These are phyloP conservation scores for Hylaeus anthracinus DNA, from an alignment of 1,140 invertebrate genomes.

Conservation along the genomic window DNA sequence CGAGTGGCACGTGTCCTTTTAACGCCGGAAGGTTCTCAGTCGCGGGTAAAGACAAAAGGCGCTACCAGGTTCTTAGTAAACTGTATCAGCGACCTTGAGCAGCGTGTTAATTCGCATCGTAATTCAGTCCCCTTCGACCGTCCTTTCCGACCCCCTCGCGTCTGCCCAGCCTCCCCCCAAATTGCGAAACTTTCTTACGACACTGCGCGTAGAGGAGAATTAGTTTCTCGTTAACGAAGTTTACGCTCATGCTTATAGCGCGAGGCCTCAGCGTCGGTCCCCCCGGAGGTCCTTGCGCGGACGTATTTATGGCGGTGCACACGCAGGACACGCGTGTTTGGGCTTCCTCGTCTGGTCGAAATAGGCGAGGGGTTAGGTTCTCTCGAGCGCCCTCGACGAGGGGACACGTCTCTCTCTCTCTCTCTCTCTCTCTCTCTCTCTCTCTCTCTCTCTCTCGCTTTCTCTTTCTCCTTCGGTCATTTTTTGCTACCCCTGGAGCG, in stretches of 20 bases:
- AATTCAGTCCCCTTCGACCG: slow-evolving; percentile 48
- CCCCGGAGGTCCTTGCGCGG: slow-evolving; percentile 37
- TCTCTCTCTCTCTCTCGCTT: too few species aligned
- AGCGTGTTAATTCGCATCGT: slow-evolving; percentile 65
- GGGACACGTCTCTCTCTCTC: background rate
- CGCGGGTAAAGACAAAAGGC: slow-evolving; percentile 18
- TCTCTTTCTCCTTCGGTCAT: background rate
- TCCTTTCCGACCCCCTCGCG: background rate
- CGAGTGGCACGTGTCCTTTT: too few species aligned
- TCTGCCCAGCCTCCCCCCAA: slow-evolving; percentile 35
- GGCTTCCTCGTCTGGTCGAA: slow-evolving; percentile 29
- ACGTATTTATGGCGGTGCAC: slow-evolving; percentile 71
- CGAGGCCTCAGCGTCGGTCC: background rate
- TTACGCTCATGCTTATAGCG: slow-evolving; percentile 70
- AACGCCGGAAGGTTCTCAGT: too few species aligned
- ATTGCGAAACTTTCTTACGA: slow-evolving; percentile 66
- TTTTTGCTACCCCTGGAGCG: slow-evolving; percentile 34
- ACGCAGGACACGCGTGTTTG: slow-evolving; percentile 68
- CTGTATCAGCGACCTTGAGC: slow-evolving; percentile 59
- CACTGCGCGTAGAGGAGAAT: slow-evolving; percentile 67
- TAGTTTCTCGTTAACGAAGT: slow-evolving; percentile 79
- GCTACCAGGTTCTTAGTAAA: slow-evolving; percentile 29
- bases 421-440: background rate
- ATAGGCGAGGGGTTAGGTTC: slow-evolving; percentile 27
- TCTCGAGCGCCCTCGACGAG: background rate